Percentiles rank a stretch among this genome's conserved stretches.
phyloP scores from a whole-genome alignment of 2,113 vertebrate genomes.

The Psephotus haematonotus region DNA sequence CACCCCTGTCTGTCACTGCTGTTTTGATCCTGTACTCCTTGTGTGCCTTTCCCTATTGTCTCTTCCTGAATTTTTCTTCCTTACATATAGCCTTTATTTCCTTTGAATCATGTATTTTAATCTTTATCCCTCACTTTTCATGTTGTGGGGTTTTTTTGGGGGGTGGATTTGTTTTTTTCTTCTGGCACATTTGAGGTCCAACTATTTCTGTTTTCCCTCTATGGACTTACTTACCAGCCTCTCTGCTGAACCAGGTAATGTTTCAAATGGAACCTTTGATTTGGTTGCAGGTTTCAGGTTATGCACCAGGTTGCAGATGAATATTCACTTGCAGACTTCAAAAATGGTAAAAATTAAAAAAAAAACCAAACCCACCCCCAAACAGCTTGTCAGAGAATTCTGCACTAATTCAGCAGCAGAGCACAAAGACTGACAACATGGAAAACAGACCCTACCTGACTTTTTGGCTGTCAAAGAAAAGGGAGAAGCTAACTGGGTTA shows the following conservation, averaged over 20 bases:
- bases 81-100: background rate
- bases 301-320: background rate
- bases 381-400: background rate
- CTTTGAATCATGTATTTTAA: background rate
- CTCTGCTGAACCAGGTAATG: background rate
- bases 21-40: background rate
- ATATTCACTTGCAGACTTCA: background rate
- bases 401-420: background rate
- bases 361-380: fast-evolving
- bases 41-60: background rate
- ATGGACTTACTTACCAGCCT: background rate
- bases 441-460: slow-evolving; percentile 32
- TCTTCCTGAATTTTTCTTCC: background rate
- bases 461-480: slow-evolving; percentile 50
- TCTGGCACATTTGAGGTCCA: background rate
- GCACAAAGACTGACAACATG: slow-evolving; percentile 9
- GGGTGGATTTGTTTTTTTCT: background rate
- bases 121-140: background rate
- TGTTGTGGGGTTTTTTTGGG: background rate
- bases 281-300: background rate
- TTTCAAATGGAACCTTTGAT: background rate
- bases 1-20: background rate
- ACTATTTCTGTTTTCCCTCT: background rate
- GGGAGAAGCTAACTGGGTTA: slow-evolving; percentile 36
- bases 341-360: background rate